phyloP scores from a whole-genome alignment of 2,113 vertebrate genomes.

The Calonectris borealis region DNA sequence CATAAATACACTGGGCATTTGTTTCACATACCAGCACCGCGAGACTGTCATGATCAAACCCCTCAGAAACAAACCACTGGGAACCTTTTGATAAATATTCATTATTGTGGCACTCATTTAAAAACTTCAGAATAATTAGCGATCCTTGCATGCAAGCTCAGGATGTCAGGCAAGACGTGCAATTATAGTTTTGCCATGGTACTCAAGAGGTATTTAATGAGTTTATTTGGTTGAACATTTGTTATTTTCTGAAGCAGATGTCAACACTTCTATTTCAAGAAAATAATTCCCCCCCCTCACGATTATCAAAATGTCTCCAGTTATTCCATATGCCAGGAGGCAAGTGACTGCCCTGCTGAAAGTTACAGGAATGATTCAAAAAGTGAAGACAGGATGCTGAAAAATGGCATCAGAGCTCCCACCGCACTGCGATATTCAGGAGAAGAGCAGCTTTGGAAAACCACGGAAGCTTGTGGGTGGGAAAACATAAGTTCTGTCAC shows the following conservation, averaged over 20 bases:
- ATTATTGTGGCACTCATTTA: neutral
- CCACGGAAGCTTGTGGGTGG: neutral
- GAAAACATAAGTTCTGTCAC: neutral
- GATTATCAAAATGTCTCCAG: neutral
- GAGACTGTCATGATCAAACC: neutral
- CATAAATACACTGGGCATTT: no score
- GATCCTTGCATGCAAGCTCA: neutral
- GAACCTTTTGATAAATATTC: neutral
- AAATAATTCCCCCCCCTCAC: neutral
- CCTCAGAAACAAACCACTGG: neutral
- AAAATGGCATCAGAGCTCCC: neutral
- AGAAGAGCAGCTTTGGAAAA: neutral
- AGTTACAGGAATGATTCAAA: neutral
- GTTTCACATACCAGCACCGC: rapidly evolving
- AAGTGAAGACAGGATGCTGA: neutral
- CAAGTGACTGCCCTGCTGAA: neutral
- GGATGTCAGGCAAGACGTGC: neutral
- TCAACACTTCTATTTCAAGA: conserved; percentile 6
- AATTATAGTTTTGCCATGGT: neutral
- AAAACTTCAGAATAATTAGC: neutral
- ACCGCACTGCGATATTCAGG: neutral
- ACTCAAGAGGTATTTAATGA: neutral
- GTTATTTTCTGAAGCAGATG: neutral
- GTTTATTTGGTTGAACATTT: neutral
- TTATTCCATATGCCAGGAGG: neutral